These are phyloP conservation scores for Alectura lathami DNA, from an alignment of 2,113 vertebrate genomes.

Conservation along the genomic window DNA sequence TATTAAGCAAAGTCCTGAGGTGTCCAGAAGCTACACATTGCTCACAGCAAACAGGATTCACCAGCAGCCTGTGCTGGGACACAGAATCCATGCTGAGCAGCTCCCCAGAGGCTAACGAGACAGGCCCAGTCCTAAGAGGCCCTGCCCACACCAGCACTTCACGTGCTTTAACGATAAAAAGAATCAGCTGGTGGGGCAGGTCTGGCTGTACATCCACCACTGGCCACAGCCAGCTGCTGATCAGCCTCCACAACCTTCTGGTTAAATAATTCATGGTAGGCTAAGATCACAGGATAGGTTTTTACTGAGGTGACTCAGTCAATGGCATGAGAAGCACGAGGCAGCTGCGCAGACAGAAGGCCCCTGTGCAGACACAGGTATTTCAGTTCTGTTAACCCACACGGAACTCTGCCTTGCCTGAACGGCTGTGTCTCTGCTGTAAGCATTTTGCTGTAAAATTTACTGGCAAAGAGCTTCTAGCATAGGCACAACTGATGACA, in stretches of 20 bases:
- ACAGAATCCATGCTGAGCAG: not conserved
- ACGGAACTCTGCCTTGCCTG: not conserved
- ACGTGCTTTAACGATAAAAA: not conserved
- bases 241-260: not conserved
- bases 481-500: not conserved
- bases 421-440: not conserved
- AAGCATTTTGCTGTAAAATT: not conserved
- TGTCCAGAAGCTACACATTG: not conserved
- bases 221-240: not conserved
- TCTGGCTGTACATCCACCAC: not conserved
- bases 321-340: not conserved
- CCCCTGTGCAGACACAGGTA: not conserved
- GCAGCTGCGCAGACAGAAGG: not conserved
- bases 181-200: not conserved
- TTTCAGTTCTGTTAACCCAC: not conserved
- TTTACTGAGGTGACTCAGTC: not conserved
- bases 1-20: conserved; percentile 26
- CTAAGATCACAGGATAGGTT: not conserved
- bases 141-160: not conserved
- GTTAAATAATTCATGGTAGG: not conserved
- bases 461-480: not conserved
- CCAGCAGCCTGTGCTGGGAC: not conserved
- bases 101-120: not conserved
- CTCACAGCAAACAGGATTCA: not conserved
- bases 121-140: not conserved